phyloP scores from a whole-genome alignment of 2,797 vertebrate genomes.

The Spheniscus humboldti region DNA sequence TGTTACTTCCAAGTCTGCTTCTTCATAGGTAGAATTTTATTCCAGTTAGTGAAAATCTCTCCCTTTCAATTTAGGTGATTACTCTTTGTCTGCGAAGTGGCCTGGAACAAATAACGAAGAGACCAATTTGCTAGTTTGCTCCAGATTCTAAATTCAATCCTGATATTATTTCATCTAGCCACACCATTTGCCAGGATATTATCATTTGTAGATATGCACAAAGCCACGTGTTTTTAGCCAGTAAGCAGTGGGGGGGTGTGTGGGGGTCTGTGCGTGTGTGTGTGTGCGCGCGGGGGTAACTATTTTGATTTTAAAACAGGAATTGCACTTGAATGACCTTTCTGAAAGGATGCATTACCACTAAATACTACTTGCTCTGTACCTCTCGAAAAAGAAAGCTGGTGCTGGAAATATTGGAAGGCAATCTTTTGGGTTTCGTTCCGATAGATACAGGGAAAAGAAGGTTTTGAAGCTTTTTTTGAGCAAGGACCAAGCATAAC shows the following conservation, averaged over 20 bases:
- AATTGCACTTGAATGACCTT: constrained; percentile 20
- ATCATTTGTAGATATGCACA: background rate
- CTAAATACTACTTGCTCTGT: constrained; percentile 17
- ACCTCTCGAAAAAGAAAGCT: background rate
- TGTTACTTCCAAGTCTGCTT: background rate
- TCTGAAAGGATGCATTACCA: background rate
- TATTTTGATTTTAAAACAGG: background rate
- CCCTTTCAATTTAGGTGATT: background rate
- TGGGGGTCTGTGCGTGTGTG: too few relatives aligned
- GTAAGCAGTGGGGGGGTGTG: background rate
- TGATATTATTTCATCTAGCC: background rate
- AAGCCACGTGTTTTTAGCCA: background rate
- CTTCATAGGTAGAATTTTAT: background rate
- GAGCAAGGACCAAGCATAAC: background rate
- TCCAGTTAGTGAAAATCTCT: background rate
- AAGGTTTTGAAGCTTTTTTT: background rate
- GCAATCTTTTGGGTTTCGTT: background rate
- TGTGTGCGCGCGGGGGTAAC: background rate
- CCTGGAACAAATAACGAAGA: background rate
- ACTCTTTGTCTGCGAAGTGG: background rate
- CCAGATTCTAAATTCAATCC: background rate
- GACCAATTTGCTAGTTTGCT: background rate
- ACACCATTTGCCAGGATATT: background rate
- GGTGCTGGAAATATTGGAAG: background rate
- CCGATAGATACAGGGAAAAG: background rate